These are phyloP conservation scores for Pachyramphus minor DNA, from an alignment of 2,113 vertebrate species.

Conservation along the genomic window DNA sequence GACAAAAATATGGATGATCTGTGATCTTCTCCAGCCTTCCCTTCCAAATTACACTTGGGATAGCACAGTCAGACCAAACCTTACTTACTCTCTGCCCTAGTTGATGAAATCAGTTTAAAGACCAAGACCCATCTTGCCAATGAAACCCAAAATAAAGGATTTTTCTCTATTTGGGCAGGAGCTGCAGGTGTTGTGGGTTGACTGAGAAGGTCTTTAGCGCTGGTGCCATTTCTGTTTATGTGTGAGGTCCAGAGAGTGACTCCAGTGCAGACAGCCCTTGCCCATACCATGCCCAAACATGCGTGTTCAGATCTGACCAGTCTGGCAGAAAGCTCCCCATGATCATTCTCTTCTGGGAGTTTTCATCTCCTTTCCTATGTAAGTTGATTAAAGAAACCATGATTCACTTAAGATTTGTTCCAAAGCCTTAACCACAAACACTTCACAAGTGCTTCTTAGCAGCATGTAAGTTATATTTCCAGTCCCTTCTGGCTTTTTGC, in stretches of 20 bases:
- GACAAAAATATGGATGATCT: neutral
- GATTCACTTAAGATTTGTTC: neutral
- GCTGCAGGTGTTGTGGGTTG: neutral
- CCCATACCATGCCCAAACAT: neutral
- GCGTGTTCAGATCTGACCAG: neutral
- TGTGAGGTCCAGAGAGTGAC: neutral
- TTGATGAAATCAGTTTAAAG: neutral
- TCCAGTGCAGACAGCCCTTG: neutral
- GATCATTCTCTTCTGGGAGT: neutral
- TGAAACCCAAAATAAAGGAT: neutral
- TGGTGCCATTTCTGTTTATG: neutral
- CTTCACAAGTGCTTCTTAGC: neutral
- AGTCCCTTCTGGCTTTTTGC: neutral
- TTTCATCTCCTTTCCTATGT: neutral
- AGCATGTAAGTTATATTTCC: neutral
- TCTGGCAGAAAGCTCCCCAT: neutral
- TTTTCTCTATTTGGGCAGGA: neutral
- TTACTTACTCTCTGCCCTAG: neutral
- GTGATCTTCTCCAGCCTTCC: neutral
- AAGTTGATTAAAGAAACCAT: neutral
- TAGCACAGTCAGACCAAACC: neutral
- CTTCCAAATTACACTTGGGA: neutral
- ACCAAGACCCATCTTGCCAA: neutral
- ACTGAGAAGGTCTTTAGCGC: neutral
- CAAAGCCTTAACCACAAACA: neutral